Percentiles rank a stretch among this genome's conserved stretches.
phyloP scores from a whole-genome alignment of 2,888 invertebrate species.

The Callyntrura sp. region DNA sequence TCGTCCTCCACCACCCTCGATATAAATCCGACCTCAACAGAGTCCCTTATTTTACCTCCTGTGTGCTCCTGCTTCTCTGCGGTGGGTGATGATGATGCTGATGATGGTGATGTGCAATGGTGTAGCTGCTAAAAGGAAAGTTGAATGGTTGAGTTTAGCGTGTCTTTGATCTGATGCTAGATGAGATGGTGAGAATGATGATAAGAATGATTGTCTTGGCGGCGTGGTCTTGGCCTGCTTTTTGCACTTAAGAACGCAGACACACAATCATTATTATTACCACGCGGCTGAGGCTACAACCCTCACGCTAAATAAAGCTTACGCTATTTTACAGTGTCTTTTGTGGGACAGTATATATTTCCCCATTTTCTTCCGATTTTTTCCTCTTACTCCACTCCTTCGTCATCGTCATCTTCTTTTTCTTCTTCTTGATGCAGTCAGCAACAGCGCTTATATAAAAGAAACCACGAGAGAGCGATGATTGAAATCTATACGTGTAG shows the following conservation, averaged over 20 bases:
- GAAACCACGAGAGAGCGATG: background rate
- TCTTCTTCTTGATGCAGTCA: too few species aligned
- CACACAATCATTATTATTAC: background rate
- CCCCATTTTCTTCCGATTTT: too few species aligned
- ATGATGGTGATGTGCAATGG: too few species aligned
- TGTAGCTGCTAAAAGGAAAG: background rate
- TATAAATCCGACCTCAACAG: slow-evolving; percentile 8
- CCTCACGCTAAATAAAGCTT: slow-evolving; percentile 30
- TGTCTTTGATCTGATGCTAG: background rate
- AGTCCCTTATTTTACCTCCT: too few species aligned
- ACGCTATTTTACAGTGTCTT: background rate
- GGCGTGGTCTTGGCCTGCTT: slow-evolving; percentile 39
- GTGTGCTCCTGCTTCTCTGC: background rate
- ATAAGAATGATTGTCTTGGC: slow-evolving; percentile 15
- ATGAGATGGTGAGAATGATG: background rate
- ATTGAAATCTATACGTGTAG: slow-evolving; percentile 9
- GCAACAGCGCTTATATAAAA: too few species aligned
- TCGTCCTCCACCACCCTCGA: background rate
- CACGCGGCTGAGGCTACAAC: background rate
- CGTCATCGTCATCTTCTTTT: background rate
- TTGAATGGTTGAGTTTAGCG: background rate
- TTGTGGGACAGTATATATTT: slow-evolving; percentile 1
- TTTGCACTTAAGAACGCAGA: slow-evolving; percentile 11
- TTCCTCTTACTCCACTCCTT: background rate
- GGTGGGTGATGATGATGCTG: too few species aligned